These are phyloP conservation scores for Drosophila azteca DNA, from an alignment of 1,140 invertebrate genomes.

Conservation along the genomic window DNA sequence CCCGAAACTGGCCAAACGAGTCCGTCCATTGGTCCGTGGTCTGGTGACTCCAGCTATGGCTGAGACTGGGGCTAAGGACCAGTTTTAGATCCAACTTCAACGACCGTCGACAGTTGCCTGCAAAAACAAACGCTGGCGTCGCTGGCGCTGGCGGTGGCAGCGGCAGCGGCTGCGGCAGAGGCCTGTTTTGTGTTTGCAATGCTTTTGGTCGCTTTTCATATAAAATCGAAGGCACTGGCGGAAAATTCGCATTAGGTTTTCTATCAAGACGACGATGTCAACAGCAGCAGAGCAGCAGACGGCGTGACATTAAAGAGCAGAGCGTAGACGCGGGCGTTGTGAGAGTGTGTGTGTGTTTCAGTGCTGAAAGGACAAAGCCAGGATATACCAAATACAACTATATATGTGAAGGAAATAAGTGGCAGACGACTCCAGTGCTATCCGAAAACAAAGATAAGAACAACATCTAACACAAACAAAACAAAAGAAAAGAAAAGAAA, in stretches of 20 bases:
- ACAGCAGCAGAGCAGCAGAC: constrained; percentile 54
- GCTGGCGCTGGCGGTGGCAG: constrained; percentile 21
- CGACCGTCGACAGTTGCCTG: neutral
- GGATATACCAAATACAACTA: constrained; percentile 47
- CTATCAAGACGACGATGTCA: constrained; percentile 83
- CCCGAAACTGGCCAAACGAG: constrained; percentile 62
- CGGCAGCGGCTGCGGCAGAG: constrained; percentile 45
- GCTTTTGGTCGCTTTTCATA: constrained; percentile 76
- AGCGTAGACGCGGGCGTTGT: constrained; percentile 63
- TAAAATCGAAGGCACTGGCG: constrained; percentile 81
- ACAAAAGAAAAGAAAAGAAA: constrained; percentile 25
- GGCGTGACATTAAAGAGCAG: constrained; percentile 50
- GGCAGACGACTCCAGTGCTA: constrained; percentile 33
- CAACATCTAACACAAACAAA: neutral
- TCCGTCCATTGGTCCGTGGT: constrained; percentile 2
- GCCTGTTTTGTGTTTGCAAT: constrained; percentile 70
- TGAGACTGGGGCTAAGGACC: constrained; percentile 27
- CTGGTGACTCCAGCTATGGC: too few species aligned
- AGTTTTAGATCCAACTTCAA: constrained; percentile 43
- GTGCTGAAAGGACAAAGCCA: constrained; percentile 44
- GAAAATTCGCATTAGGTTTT: constrained; percentile 84
- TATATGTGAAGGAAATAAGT: constrained; percentile 20
- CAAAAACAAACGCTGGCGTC: constrained; percentile 52
- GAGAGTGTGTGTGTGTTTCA: constrained; percentile 47
- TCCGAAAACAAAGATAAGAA: constrained; percentile 15